Evolutionary conservation across 2,113 vertebrate genomes (phyloP).

Genomic region (Galbula dea): DNA sequence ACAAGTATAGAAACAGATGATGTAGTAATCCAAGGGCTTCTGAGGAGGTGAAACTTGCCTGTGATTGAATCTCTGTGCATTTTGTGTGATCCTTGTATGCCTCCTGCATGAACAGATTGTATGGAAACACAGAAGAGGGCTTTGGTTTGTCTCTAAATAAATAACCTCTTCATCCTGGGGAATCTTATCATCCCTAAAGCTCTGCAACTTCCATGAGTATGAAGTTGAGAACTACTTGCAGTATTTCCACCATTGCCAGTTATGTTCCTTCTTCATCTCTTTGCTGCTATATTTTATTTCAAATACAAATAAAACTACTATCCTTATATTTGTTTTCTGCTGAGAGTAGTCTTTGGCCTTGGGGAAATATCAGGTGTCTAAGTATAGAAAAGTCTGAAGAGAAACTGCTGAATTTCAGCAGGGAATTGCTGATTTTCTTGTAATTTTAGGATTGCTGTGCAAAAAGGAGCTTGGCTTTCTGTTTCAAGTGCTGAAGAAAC

Average conservation of each 20-base stretch:
- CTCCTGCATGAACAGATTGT: background rate
- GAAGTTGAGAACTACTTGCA: background rate
- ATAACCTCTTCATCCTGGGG: background rate
- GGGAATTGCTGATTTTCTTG: constrained; percentile 23
- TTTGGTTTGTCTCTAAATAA: constrained; percentile 1
- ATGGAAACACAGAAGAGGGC: background rate
- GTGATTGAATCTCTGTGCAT: background rate
- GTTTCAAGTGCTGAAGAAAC: background rate
- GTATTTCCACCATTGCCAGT: background rate
- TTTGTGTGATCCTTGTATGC: background rate
- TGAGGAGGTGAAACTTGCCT: background rate
- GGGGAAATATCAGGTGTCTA: constrained; percentile 2
- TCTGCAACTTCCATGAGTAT: background rate
- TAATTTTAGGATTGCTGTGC: constrained; percentile 2
- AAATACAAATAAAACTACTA: background rate
- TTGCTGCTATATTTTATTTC: background rate
- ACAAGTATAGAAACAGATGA: constrained; percentile 5
- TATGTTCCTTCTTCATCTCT: background rate
- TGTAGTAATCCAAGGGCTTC: background rate
- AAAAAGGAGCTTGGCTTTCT: background rate
- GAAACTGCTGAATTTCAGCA: background rate
- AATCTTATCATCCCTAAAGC: background rate
- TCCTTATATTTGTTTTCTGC: background rate
- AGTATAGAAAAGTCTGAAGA: constrained; percentile 21
- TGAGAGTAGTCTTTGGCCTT: background rate